Conservation (phyloP, 30 jellyfish, hydroid and myxozoan genomes). For the Nemopilema nomurai region DNA sequence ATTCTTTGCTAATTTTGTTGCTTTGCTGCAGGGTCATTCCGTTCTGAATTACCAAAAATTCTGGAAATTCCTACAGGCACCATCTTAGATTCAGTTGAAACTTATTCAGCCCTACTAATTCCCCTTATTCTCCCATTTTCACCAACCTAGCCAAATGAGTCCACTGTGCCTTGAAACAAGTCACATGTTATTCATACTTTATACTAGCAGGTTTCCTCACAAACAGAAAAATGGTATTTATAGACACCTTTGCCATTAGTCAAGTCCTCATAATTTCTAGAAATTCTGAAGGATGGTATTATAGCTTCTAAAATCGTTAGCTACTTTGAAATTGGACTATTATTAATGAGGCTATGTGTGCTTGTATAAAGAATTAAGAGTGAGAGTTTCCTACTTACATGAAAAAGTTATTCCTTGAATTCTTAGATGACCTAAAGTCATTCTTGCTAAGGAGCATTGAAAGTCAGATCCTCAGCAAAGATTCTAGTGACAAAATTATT, state of each 20-base stretch:
- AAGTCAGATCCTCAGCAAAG: conserved; percentile 18
- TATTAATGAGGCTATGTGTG: not conserved
- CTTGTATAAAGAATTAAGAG: not conserved
- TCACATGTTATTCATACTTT: no score
- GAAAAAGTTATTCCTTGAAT: conserved; percentile 5
- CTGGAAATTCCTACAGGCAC: no score
- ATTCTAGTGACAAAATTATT: conserved; percentile 10
- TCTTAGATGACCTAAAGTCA: conserved; percentile 40
- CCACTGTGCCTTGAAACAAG: no score
- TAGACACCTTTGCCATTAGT: conserved; percentile 7
- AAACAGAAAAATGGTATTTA: no score
- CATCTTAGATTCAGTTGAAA: no score
- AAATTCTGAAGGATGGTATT: not conserved
- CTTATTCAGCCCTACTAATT: no score
- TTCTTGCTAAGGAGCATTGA: conserved; percentile 53
- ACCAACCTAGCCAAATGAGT: no score
- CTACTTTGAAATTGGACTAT: not conserved
- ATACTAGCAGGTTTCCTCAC: no score
- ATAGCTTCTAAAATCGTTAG: not conserved
- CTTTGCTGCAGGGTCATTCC: no score
- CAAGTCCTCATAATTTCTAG: conserved; percentile 3
- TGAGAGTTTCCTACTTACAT: not conserved
- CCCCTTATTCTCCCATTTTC: no score
- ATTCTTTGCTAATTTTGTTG: no score
- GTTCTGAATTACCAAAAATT: no score